phyloP scores from a whole-genome alignment of 2,888 invertebrate genomes.

The Papilio elwesi region DNA sequence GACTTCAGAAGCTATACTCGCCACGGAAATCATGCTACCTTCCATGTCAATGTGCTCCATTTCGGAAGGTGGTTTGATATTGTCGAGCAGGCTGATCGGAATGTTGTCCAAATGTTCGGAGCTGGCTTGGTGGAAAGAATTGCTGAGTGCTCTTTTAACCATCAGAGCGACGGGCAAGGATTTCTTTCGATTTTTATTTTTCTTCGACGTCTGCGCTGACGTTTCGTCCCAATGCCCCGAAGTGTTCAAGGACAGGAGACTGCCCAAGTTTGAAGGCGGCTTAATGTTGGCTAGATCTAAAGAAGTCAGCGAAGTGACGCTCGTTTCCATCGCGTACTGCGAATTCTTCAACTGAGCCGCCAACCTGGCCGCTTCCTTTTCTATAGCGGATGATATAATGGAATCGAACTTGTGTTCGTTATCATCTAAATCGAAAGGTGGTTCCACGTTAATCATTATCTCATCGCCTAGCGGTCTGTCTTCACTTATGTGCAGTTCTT shows the following conservation, averaged over 20 bases:
- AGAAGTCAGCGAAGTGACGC: constrained; percentile 84
- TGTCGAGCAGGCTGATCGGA: constrained; percentile 88
- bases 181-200: constrained; percentile 84
- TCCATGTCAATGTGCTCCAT: constrained; percentile 92
- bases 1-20: constrained; percentile 92
- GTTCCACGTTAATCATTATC: constrained; percentile 62
- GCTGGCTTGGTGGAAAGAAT: constrained; percentile 80
- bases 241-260: constrained; percentile 82
- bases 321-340: constrained; percentile 79
- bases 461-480: constrained; percentile 50
- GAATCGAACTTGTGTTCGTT: constrained; percentile 82
- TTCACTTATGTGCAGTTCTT: constrained; percentile 50
- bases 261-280: constrained; percentile 91
- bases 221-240: constrained; percentile 81
- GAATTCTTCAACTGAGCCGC: constrained; percentile 72
- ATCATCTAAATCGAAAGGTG: constrained; percentile 76
- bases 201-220: constrained; percentile 60
- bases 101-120: constrained; percentile 87
- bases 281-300: constrained; percentile 89
- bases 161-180: constrained; percentile 88
- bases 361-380: constrained; percentile 89
- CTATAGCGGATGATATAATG: constrained; percentile 89
- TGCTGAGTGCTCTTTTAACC: constrained; percentile 88
- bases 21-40: constrained; percentile 92
- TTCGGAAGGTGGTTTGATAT: constrained; percentile 92